Evolutionary conservation across 2,113 vertebrate species (phyloP).

Genomic region (Bubo bubo): DNA sequence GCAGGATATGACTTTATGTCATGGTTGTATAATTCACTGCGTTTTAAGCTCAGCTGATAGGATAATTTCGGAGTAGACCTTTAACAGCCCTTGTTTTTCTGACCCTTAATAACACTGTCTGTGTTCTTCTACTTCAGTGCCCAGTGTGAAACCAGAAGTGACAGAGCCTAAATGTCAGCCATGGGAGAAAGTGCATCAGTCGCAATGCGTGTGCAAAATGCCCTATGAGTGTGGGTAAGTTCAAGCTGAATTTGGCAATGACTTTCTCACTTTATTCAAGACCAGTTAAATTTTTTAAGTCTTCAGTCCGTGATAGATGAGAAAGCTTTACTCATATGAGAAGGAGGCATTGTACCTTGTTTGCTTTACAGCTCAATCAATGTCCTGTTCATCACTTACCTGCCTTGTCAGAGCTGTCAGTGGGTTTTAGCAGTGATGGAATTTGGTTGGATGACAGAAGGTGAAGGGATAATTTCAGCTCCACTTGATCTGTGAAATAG

Average conservation of each 20-base stretch:
- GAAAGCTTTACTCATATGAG: background rate
- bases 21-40: background rate
- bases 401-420: conserved; percentile 5
- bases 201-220: conserved; percentile 86
- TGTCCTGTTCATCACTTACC: background rate
- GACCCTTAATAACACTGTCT: background rate
- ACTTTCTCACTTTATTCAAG: conserved; percentile 7
- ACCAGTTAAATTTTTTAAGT: background rate
- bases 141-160: conserved; percentile 23
- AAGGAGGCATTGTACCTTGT: background rate
- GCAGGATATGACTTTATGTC: background rate
- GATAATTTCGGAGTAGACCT: background rate
- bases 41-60: background rate
- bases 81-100: background rate
- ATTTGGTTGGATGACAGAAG: background rate
- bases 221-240: conserved; percentile 89
- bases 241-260: background rate
- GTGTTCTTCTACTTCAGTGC: conserved; percentile 53
- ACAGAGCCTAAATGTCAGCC: conserved; percentile 75
- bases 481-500: background rate
- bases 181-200: conserved; percentile 83
- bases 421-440: background rate
- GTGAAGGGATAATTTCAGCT: background rate
- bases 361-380: background rate
- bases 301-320: background rate